Base-by-base conservation (phyloP, 2,797 vertebrate genomes). In the Ara ararauna region DNA sequence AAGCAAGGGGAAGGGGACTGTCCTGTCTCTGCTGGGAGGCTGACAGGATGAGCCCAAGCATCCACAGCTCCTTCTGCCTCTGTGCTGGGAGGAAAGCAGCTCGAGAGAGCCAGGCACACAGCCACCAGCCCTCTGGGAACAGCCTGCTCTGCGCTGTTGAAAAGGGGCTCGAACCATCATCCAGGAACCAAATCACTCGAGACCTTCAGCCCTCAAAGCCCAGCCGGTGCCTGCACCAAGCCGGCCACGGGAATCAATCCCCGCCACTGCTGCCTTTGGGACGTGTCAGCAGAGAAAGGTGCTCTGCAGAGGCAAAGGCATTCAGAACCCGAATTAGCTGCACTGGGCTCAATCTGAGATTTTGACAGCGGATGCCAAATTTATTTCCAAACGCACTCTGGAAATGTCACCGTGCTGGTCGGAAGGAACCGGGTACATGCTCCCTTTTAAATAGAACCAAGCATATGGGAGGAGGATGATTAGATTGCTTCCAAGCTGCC, bases 381-480 rank as follows among this genome's bases (percentile, higher is more conserved):
- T 97, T 98, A 97, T 98, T 98, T 97, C 97, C 97, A 97, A 97
- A 97, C 34, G 97, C 96, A 85, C 96, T 96, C 96, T 98, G 97
- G 97, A 98, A 98, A 98, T 98, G 98, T 98, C 97, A 98, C 88
- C 44, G 73, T 87, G 94, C 97, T 96, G 97, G 96, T 97, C 97
- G 97, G 97, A 98, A 97, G 96, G 95, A 97, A 68, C 77, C 7
- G 53, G 93, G 91, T 97, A 98, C 97, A 97, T 70, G 97, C 97
- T 97, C 98, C 97, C 98, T 98, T 96, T 97, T 97, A 98, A 98
- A 98, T 97, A 98, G 97, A 97, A 98, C 96, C 95, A 97, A 98
- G 94, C 97, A 98, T 98, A 98, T 98, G 98, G 98, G 97, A 97
- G 97, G 97, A 98, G 96, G 97, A 98, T 98, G 97, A 97, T 93